Conservation (phyloP, 2,888 invertebrate genomes). For the Lamellibrachia columna region DNA sequence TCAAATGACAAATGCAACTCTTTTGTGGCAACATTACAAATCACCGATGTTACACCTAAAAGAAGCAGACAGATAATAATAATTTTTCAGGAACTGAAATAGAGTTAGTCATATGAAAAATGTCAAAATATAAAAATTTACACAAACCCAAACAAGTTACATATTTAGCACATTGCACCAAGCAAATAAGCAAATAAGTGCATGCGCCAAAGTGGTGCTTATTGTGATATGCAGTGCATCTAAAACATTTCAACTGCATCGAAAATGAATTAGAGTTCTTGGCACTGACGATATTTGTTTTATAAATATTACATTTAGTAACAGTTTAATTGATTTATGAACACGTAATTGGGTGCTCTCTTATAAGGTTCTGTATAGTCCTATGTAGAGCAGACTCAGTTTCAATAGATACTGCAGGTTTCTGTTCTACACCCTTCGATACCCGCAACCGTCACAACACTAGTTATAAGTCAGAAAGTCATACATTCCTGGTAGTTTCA, state of each 20-base stretch:
- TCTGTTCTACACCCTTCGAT: too few relatives aligned
- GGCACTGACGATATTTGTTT: neutral
- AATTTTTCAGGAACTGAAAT: neutral
- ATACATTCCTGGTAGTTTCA: too few relatives aligned
- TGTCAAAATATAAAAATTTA: neutral
- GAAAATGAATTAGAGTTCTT: neutral
- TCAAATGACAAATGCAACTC: neutral
- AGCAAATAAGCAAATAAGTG: neutral
- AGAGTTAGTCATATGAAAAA: neutral
- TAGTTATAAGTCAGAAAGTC: too few relatives aligned
- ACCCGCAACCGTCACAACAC: too few relatives aligned
- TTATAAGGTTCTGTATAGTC: too few relatives aligned
- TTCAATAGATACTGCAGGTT: too few relatives aligned
- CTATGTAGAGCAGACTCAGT: too few relatives aligned
- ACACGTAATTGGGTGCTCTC: too few relatives aligned
- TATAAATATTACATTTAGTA: neutral
- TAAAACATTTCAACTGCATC: neutral
- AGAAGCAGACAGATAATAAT: neutral
- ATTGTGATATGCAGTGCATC: neutral
- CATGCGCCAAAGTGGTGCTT: neutral
- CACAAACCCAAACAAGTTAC: neutral
- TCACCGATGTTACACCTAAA: neutral
- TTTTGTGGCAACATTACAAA: neutral
- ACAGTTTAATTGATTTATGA: too few relatives aligned
- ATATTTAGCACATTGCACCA: neutral